Conservation (phyloP, 2,888 invertebrate species). For the Mystacides longicornis region DNA sequence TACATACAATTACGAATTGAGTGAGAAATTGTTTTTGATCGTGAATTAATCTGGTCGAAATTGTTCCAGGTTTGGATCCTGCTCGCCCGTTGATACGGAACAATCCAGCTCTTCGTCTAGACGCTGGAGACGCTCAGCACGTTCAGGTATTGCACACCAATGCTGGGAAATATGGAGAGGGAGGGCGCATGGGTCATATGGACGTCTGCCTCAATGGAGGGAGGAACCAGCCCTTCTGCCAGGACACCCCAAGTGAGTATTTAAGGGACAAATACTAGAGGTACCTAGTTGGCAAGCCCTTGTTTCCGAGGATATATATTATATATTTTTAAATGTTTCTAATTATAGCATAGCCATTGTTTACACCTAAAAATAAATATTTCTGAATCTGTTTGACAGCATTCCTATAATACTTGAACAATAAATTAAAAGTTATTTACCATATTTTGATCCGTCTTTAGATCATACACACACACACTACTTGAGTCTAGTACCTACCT, state of each 20-base stretch:
- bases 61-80: constrained; percentile 56
- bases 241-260: constrained; percentile 63
- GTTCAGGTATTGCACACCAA: constrained; percentile 75
- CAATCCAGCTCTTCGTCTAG: constrained; percentile 54
- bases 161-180: constrained; percentile 72
- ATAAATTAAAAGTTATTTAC: too few relatives aligned
- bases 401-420: too few relatives aligned
- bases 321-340: too few relatives aligned
- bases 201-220: constrained; percentile 79
- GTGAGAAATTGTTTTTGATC: neutral
- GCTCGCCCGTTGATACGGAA: constrained; percentile 65
- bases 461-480: too few relatives aligned
- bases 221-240: constrained; percentile 67
- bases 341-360: too few relatives aligned
- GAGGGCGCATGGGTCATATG: constrained; percentile 64
- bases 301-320: too few relatives aligned
- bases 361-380: too few relatives aligned
- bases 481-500: too few relatives aligned
- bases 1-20: neutral
- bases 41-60: neutral
- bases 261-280: too few relatives aligned
- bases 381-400: too few relatives aligned
- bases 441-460: too few relatives aligned
- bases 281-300: too few relatives aligned
- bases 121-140: constrained; percentile 66